Base-by-base conservation (phyloP, 2,797 vertebrate species). In the Myotis vivesi region DNA sequence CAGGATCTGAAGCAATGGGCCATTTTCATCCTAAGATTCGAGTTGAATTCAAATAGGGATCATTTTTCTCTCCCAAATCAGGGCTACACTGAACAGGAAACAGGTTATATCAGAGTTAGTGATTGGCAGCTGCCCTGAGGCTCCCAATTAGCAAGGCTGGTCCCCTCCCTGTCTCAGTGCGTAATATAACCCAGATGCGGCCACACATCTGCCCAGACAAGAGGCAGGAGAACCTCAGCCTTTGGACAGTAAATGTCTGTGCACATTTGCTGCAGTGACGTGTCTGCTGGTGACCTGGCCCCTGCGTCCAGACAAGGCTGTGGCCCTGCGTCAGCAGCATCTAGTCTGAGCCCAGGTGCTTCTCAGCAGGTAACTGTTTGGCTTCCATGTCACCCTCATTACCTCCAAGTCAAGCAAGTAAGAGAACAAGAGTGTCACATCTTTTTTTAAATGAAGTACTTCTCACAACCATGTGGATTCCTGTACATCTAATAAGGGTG, bases 101-200 rank as follows among this genome's bases (percentile, higher is more conserved):
- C 71, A 79, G 53, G 71, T 71, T 38, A 25, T 53, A 23, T 64
- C 89, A 25, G 57, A 38, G 8, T 51, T 41, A n/a, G 76, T 30
- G 89, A 76, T 5, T 64, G 94, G 75, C 88, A 94, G 92, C 53
- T 33, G 46, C 33, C 46, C 77, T 15, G 33, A 68, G 79, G 77
- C 64, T 68, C n/a, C 8, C 0, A 30, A 12, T 36, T 2, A 59
- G 71, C 13, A 33, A 30, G 55, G 22, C 38, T 0, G 41, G 4
- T 0, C 9, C 44, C 20, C 28, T 41, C 51, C 33, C 51, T 41
- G 23, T 38, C 49, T 86, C 69, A 8, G 2, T 0, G 8, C 28
- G 0, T 38, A 4, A 38, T 38, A 53, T 6, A 4, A 20, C 16
- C 38, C 77, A 53, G 0, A 0, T 8, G 51, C 0, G 12, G 30